A percentile compares a stretch with the other conserved stretches of the same genome.
Conservation (phyloP, 2,797 vertebrate genomes). For the Argentina silus region DNA sequence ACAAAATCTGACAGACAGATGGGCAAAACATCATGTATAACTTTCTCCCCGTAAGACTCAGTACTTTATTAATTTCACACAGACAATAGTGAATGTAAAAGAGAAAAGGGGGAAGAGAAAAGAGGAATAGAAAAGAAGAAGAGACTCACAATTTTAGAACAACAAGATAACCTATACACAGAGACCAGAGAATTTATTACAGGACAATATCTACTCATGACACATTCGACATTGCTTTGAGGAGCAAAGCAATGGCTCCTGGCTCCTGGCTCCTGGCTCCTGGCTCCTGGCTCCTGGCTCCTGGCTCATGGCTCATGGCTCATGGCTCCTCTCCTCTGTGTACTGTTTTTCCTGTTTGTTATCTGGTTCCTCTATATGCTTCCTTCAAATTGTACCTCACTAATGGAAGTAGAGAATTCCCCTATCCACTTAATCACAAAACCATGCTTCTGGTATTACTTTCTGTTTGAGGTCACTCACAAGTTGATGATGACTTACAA, state of each 20-base stretch:
- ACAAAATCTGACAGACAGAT: background rate
- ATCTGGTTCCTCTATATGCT: conserved; percentile 39
- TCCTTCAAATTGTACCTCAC: background rate
- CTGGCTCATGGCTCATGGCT: too few relatives aligned
- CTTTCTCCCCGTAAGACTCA: background rate
- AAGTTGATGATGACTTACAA: background rate
- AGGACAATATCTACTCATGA: too few relatives aligned
- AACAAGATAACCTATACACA: too few relatives aligned
- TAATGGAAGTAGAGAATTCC: background rate
- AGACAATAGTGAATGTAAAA: background rate
- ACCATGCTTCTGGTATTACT: background rate
- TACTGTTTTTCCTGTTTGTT: conserved; percentile 50
- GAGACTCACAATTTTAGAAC: too few relatives aligned
- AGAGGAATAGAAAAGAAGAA: too few relatives aligned
- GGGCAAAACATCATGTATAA: background rate
- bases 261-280: too few relatives aligned
- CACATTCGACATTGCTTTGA: too few relatives aligned
- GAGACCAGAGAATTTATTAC: too few relatives aligned
- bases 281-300: too few relatives aligned
- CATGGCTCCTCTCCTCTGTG: too few relatives aligned
- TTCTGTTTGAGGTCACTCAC: background rate
- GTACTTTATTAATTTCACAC: background rate
- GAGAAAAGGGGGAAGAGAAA: background rate
- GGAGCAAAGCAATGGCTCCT: too few relatives aligned
- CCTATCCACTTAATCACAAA: background rate